Base-by-base conservation (phyloP, 1,140 invertebrate species). In the Coelopa frigida region DNA sequence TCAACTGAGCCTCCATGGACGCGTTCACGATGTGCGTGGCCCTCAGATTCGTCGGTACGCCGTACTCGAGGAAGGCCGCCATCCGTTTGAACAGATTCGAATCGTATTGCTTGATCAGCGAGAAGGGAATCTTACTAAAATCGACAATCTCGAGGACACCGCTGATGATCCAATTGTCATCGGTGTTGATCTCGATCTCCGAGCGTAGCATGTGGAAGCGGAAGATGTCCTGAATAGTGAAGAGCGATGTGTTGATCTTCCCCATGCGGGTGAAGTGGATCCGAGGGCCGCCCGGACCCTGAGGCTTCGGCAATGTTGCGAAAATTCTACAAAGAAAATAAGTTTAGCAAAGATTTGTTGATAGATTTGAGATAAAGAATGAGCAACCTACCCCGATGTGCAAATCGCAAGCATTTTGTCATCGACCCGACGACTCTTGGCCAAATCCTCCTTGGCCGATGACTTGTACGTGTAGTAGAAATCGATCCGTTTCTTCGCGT, bases 401-500 rank as follows among this genome's bases (percentile, higher is more conserved):
- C 46, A 51, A 32, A 66, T 24, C 22, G 60, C 60, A 4, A 56
- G 15, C 7, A 67, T 47, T 41, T 67, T 66, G 23, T 67, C 64
- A 38, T 67, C 61, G 8, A 67, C 54, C 2, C 37, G 12, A 5
- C 61, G 54, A 22, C 48, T 32, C 36, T 67, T 56, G 12, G 57
- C 46, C 18, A 67, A 50, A 22, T 45, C 38, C 5, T 52, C 52
- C 4, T 50, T 51, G 21, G 59, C 58, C 38, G 58, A 58, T 20
- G 63, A 42, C 49, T 63, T 67, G 50, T 64, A 67, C 40, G 56
- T 60, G 40, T 67, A 67, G 37, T 53, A 70, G 73, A 51, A 75
- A 48, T 83, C 78, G 3, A 84, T 50, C 53, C 81, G 80, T 51
- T 76, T 70, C 58, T 83, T 81, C n/a, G 77, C 75, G 48, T 70